These are phyloP conservation scores for Diprion similis DNA, from an alignment of 1,140 invertebrate genomes.

Conservation along the genomic window DNA sequence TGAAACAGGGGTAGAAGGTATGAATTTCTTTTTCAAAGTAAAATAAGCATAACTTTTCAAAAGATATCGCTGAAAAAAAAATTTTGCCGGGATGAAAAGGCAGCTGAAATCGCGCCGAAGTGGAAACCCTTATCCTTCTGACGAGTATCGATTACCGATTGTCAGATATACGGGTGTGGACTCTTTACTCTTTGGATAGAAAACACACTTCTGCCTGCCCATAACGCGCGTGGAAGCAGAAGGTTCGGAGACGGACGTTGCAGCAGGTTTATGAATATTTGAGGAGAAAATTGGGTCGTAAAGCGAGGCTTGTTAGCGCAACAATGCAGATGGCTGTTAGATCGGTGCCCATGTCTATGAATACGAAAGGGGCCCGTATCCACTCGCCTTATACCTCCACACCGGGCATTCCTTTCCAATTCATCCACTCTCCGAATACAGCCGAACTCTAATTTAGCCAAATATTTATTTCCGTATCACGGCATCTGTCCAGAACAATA, in stretches of 20 bases:
- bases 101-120: neutral
- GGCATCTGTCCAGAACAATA: too few relatives aligned
- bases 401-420: too few relatives aligned
- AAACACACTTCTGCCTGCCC: too few relatives aligned
- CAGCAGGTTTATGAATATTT: constrained; percentile 43
- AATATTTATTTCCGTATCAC: too few relatives aligned
- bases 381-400: too few relatives aligned
- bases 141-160: neutral
- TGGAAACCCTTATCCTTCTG: neutral
- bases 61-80: neutral
- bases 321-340: constrained; percentile 32
- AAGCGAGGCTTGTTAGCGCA: constrained; percentile 40
- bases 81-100: neutral
- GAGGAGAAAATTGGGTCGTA: constrained; percentile 36
- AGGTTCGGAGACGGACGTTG: too few relatives aligned
- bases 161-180: too few relatives aligned
- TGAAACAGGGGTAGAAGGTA: neutral
- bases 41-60: neutral
- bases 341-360: neutral
- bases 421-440: too few relatives aligned
- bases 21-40: neutral
- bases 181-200: too few relatives aligned
- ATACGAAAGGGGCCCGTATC: too few relatives aligned
- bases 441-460: too few relatives aligned
- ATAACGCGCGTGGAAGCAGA: too few relatives aligned